phyloP scores from a whole-genome alignment of 35 echinoderm and acorn worm genomes.

The Hemicentrotus pulcherrimus region DNA sequence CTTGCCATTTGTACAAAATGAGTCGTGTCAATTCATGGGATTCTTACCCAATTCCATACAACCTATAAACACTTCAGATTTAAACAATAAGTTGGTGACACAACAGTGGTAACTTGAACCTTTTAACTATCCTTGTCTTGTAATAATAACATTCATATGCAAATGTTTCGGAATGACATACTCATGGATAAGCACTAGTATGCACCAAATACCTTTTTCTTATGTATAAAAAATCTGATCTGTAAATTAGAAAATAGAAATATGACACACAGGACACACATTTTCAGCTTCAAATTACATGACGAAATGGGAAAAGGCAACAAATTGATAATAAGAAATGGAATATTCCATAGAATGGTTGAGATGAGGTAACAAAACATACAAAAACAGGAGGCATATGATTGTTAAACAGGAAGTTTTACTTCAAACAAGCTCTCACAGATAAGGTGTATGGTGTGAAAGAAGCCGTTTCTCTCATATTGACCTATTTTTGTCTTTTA shows the following conservation, averaged over 20 bases:
- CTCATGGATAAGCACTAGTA: no score
- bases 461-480: background rate
- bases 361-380: background rate
- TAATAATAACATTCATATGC: no score
- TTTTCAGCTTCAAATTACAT: background rate
- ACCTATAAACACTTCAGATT: no score
- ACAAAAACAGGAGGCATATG: background rate
- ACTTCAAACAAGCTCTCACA: background rate
- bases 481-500: background rate
- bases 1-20: no score
- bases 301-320: background rate
- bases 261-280: background rate
- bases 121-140: no score
- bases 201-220: no score
- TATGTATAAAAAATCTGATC: no score
- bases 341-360: background rate
- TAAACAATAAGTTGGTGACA: no score
- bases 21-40: no score
- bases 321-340: background rate
- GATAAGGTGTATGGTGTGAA: background rate
- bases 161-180: no score
- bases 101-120: no score
- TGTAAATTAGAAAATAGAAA: background rate
- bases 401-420: background rate
- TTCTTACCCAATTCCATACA: no score